These are phyloP conservation scores for Cephus cinctus DNA, from an alignment of 1,140 invertebrate species.

Conservation along the genomic window DNA sequence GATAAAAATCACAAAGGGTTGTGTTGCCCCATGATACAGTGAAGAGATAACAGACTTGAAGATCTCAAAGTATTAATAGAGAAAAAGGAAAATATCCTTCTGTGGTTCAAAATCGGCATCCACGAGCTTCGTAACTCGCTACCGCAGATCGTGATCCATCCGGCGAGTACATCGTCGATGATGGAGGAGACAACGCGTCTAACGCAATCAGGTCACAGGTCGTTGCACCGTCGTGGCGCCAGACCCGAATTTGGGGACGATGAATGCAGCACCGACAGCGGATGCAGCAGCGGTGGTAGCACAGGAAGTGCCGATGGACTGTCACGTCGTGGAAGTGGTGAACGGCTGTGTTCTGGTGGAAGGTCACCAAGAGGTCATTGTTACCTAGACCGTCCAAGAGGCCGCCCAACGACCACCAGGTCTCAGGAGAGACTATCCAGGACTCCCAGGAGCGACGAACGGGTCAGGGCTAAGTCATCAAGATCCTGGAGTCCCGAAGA, in stretches of 20 bases:
- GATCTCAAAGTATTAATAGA: too few species aligned
- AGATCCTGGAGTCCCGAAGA: constrained; percentile 44
- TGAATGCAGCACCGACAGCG: constrained; percentile 48
- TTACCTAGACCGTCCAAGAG: constrained; percentile 30
- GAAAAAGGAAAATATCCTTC: too few species aligned
- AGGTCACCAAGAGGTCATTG: constrained; percentile 26
- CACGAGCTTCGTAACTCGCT: neutral
- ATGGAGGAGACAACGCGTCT: constrained; percentile 40
- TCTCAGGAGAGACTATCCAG: constrained; percentile 35
- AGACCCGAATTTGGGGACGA: constrained; percentile 38
- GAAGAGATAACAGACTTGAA: too few species aligned
- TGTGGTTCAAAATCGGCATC: neutral
- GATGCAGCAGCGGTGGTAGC: constrained; percentile 46
- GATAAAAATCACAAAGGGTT: neutral
- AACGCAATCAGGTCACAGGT: constrained; percentile 20
- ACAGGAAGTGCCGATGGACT: constrained; percentile 39
- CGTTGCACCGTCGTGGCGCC: constrained; percentile 20
- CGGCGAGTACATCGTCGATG: neutral
- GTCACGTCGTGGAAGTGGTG: constrained; percentile 34
- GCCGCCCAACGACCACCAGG: constrained; percentile 21
- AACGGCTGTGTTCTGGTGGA: constrained; percentile 28
- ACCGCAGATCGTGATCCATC: neutral
- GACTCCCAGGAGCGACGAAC: constrained; percentile 23
- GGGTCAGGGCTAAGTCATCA: constrained; percentile 30
- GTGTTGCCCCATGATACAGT: too few species aligned